Percentiles rank a stretch among this genome's conserved stretches.
Evolutionary conservation across 2,888 invertebrate genomes (phyloP).

Genomic region (Lasioglossum calceatum): DNA sequence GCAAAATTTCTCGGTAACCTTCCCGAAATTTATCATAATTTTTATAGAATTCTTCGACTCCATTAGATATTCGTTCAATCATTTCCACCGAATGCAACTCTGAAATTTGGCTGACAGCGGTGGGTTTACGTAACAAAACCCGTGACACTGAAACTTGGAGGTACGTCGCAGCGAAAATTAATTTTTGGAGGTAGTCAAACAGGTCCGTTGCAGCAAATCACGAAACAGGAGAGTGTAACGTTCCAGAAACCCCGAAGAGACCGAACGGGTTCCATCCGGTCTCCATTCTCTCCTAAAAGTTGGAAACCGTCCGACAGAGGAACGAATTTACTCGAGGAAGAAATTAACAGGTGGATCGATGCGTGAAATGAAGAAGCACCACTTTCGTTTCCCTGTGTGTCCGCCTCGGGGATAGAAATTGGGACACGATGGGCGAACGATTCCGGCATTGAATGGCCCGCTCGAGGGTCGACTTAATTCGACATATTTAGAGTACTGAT

Average conservation of each 20-base stretch:
- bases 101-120: no score
- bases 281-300: neutral
- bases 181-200: neutral
- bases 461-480: conserved; percentile 9
- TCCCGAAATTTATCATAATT: neutral
- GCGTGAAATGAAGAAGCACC: conserved; percentile 8
- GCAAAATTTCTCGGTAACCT: neutral
- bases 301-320: neutral
- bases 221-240: neutral
- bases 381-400: neutral
- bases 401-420: neutral
- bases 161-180: neutral
- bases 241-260: neutral
- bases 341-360: conserved; percentile 8
- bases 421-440: neutral
- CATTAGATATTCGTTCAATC: no score
- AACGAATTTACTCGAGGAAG: conserved; percentile 1
- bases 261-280: neutral
- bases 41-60: no score
- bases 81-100: no score
- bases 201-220: neutral
- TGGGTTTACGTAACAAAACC: neutral
- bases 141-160: neutral
- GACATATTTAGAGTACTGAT: conserved; percentile 9
- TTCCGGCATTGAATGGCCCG: neutral